These are phyloP conservation scores for Falco punctatus DNA, from an alignment of 2,113 vertebrate genomes.

Conservation along the genomic window DNA sequence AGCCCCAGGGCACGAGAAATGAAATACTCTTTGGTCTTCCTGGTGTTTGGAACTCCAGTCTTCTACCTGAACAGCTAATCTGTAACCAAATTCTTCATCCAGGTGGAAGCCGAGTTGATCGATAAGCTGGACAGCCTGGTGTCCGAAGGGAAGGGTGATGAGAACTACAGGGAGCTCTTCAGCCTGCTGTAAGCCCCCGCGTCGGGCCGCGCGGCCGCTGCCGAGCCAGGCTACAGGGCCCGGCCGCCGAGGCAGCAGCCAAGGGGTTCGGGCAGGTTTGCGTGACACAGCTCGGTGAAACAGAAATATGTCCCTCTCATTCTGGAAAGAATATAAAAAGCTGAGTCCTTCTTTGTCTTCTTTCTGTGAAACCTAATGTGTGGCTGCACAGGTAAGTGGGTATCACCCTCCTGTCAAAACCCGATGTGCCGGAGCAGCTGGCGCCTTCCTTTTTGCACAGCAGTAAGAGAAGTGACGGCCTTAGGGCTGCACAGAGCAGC, in stretches of 20 bases:
- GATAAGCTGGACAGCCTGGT: slow-evolving; percentile 98
- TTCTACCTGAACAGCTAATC: neutral
- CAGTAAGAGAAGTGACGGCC: neutral
- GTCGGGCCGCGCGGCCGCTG: no score
- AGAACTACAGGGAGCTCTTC: slow-evolving; percentile 96
- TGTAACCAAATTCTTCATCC: slow-evolving; percentile 37
- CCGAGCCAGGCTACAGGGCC: neutral
- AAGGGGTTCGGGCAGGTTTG: neutral
- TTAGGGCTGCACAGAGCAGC: neutral
- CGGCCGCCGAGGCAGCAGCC: neutral
- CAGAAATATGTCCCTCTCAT: neutral
- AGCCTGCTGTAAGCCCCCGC: slow-evolving; percentile 87
- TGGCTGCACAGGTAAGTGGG: neutral
- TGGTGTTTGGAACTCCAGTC: neutral
- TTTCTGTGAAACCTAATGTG: neutral
- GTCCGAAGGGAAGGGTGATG: slow-evolving; percentile 95
- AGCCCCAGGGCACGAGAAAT: neutral
- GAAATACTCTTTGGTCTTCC: neutral
- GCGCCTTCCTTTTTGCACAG: neutral
- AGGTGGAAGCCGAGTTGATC: slow-evolving; percentile 96
- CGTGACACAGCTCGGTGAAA: neutral
- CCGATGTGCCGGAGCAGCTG: neutral
- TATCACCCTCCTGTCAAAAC: neutral
- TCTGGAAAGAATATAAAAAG: neutral
- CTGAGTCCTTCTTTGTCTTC: neutral